Percentiles rank a stretch among this genome's conserved stretches.
phyloP scores from a whole-genome alignment of 2,888 invertebrate genomes.

The Agrypnus murinus region DNA sequence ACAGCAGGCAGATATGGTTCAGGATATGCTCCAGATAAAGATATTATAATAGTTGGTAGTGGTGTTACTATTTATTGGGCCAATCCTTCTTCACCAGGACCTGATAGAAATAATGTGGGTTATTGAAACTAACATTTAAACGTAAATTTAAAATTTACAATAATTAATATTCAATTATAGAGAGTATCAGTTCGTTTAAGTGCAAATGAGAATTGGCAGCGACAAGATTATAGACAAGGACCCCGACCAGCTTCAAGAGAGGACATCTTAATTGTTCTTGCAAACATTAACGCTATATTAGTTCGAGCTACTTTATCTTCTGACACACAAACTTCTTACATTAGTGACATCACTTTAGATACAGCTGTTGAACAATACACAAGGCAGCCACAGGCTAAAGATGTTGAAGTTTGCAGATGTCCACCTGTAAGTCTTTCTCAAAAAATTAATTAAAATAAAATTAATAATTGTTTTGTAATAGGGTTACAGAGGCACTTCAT shows the following conservation, averaged over 20 bases:
- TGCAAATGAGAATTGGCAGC: slow-evolving; percentile 79
- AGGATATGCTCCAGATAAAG: slow-evolving; percentile 79
- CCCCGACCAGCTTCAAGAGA: slow-evolving; percentile 80
- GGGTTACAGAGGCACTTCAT: slow-evolving; percentile 87
- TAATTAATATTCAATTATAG: slow-evolving; percentile 65
- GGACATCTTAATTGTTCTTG: slow-evolving; percentile 89
- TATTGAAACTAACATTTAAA: not conserved
- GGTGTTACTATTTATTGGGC: slow-evolving; percentile 85
- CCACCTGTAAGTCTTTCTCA: slow-evolving; percentile 74
- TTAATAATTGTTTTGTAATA: slow-evolving; percentile 25
- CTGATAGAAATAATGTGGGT: slow-evolving; percentile 78
- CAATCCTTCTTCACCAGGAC: slow-evolving; percentile 75
- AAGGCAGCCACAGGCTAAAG: slow-evolving; percentile 78
- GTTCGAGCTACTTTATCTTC: slow-evolving; percentile 86
- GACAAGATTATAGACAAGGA: slow-evolving; percentile 73
- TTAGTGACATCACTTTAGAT: slow-evolving; percentile 91
- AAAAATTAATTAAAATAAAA: not conserved
- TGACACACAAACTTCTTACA: slow-evolving; percentile 78
- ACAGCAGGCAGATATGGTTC: slow-evolving; percentile 74
- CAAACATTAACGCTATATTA: slow-evolving; percentile 87
- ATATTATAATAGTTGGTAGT: slow-evolving; percentile 88
- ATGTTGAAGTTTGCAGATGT: slow-evolving; percentile 91
- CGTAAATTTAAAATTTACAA: not conserved
- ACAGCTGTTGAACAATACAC: slow-evolving; percentile 82
- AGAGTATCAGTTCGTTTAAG: slow-evolving; percentile 78